Conservation (phyloP, 1,140 invertebrate genomes). For the Trachymyrmex cornetzi region DNA sequence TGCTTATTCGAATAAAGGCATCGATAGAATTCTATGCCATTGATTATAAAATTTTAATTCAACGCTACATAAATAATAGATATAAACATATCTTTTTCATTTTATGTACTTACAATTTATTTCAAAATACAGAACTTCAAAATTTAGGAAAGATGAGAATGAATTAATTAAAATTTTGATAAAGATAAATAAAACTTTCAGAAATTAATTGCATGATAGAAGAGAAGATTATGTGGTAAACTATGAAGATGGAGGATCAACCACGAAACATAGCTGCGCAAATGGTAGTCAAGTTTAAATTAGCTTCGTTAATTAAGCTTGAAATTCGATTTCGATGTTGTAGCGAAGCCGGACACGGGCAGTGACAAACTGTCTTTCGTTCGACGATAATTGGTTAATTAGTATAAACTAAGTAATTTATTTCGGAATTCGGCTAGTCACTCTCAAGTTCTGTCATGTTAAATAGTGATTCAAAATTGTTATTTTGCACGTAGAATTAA, state of each 20-base stretch:
- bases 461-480: slow-evolving; percentile 47
- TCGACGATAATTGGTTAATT: slow-evolving; percentile 63
- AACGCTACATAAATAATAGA: background rate
- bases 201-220: slow-evolving; percentile 1
- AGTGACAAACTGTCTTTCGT: slow-evolving; percentile 62
- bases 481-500: slow-evolving; percentile 38
- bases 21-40: background rate
- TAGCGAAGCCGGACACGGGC: slow-evolving; percentile 24
- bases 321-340: slow-evolving; percentile 72
- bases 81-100: background rate
- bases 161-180: background rate
- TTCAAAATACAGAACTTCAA: background rate
- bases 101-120: background rate
- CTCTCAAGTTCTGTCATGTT: background rate
- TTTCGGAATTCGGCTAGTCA: background rate
- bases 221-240: slow-evolving; percentile 27
- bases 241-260: background rate
- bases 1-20: background rate
- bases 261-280: background rate
- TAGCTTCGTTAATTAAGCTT: slow-evolving; percentile 78
- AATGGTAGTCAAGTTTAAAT: slow-evolving; percentile 73
- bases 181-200: background rate
- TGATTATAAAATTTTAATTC: background rate
- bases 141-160: background rate
- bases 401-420: slow-evolving; percentile 56